Conservation (phyloP, 92 coral and sea anemone species). For the Parazoanthus swiftii region DNA sequence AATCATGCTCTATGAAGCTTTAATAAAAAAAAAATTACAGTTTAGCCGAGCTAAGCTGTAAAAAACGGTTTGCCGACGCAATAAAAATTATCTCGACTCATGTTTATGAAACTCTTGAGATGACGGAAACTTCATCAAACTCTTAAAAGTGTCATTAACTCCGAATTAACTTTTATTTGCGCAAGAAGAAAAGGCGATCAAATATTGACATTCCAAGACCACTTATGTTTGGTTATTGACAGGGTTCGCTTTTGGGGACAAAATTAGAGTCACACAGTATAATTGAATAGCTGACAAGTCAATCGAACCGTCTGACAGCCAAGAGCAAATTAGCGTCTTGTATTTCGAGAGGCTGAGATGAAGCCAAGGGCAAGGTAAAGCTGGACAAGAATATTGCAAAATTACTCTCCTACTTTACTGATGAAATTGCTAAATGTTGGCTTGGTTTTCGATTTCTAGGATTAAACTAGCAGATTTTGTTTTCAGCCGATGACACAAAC, state of each 20-base stretch:
- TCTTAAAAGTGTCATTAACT: constrained; percentile 39
- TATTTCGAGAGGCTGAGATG: not conserved
- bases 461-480: too few relatives aligned
- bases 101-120: constrained; percentile 32
- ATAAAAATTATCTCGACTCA: not conserved
- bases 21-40: too few relatives aligned
- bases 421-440: not conserved
- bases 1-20: not conserved
- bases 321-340: not conserved
- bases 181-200: constrained; percentile 7
- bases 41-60: not conserved
- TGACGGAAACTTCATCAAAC: constrained; percentile 31
- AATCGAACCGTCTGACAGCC: constrained; percentile 25
- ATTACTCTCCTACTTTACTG: not conserved
- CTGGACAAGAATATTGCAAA: not conserved
- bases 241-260: not conserved
- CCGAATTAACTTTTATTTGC: constrained; percentile 31
- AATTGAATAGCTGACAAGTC: constrained; percentile 8
- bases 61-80: constrained; percentile 12
- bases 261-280: constrained; percentile 9
- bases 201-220: constrained; percentile 41
- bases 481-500: too few relatives aligned
- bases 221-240: not conserved
- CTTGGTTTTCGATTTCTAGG: too few relatives aligned
- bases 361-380: not conserved